phyloP scores from a whole-genome alignment of 2,797 vertebrate genomes.

The Crax fasciolata region DNA sequence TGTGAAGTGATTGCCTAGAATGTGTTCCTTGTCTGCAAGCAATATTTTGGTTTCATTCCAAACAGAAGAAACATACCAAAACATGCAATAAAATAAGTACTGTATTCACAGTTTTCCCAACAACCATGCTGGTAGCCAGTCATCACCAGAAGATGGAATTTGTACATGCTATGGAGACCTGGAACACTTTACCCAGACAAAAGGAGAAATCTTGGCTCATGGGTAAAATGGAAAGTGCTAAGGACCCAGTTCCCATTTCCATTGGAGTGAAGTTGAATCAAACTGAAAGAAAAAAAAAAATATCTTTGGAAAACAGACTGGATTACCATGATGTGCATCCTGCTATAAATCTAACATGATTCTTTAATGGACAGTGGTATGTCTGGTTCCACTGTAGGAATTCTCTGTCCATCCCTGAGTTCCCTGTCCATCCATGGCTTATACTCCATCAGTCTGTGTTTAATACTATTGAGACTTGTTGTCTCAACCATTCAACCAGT shows the following conservation, averaged over 20 bases:
- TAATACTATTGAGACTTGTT: background rate
- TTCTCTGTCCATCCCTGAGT: background rate
- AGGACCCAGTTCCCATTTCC: background rate
- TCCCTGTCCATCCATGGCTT: background rate
- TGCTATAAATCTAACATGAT: background rate
- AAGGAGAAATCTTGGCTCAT: background rate
- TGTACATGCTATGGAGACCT: background rate
- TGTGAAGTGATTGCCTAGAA: background rate
- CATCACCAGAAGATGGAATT: background rate
- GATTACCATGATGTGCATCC: background rate
- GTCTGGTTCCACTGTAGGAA: background rate
- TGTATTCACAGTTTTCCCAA: background rate
- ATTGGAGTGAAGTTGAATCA: background rate
- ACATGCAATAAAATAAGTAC: background rate
- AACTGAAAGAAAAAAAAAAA: background rate
- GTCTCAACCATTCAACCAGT: background rate
- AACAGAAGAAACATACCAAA: background rate
- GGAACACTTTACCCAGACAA: background rate
- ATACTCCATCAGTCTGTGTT: background rate
- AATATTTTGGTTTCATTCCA: background rate
- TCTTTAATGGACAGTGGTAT: background rate
- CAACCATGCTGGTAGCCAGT: background rate
- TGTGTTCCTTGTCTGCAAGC: background rate
- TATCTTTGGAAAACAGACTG: background rate
- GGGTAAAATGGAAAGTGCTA: background rate